Conservation (phyloP, 2,113 vertebrate genomes). For the Herpetotheres cachinnans region DNA sequence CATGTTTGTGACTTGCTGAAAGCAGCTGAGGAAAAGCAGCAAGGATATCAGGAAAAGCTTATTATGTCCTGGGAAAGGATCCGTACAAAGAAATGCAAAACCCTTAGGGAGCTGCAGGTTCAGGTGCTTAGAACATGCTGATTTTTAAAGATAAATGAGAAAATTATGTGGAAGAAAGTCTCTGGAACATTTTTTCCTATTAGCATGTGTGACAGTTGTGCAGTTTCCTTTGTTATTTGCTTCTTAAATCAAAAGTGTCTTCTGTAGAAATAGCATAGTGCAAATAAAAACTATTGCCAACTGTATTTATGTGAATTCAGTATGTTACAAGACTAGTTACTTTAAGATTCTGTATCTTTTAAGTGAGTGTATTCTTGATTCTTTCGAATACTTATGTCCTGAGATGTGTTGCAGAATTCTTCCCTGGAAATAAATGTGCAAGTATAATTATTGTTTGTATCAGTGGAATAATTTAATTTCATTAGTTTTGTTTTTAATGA, state of each 20-base stretch:
- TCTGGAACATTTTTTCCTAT: conserved; percentile 37
- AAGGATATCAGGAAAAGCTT: conserved; percentile 73
- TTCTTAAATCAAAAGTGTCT: neutral
- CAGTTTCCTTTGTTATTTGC: neutral
- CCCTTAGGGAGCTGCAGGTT: conserved; percentile 76
- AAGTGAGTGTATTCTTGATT: neutral
- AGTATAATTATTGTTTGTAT: neutral
- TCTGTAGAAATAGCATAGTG: neutral
- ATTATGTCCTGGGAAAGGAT: conserved; percentile 67
- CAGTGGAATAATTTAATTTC: neutral
- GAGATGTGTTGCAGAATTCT: neutral
- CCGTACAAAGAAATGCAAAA: conserved; percentile 68
- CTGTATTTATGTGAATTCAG: neutral
- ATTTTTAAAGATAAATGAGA: neutral
- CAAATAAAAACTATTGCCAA: neutral
- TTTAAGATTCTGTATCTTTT: neutral
- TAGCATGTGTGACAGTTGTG: neutral
- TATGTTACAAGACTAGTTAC: neutral
- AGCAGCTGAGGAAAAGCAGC: conserved; percentile 69
- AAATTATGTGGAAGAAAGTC: neutral
- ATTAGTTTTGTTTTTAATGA: neutral
- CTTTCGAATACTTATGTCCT: neutral
- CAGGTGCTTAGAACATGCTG: conserved; percentile 71
- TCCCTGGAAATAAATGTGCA: neutral
- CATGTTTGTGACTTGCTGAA: conserved; percentile 70